Base-by-base conservation (phyloP, 1,140 invertebrate genomes). In the Atta colombica region DNA sequence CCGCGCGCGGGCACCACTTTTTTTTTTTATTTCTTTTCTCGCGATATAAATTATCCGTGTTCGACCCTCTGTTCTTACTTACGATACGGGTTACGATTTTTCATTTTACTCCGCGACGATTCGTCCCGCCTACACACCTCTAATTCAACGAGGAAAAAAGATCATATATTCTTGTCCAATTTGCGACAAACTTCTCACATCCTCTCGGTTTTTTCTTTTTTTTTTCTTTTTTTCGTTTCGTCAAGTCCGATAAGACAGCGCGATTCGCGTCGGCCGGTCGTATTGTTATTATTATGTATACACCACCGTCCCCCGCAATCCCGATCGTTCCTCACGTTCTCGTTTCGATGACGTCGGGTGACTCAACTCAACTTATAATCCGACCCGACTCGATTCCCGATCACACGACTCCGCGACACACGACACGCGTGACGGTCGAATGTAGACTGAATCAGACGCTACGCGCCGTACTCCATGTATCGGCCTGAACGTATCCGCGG, bases 341-440 rank as follows among this genome's bases (percentile, higher is more conserved):
- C 39, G 51, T 53, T 60, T 39, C 85, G 61, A 53, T 71, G 63
- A 31, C 75, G 21, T 69, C 21, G 66, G 45, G 12, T 75, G 63
- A 69, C 45, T 45, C 60, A 35, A 61, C 63, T 86, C 53, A 49
- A 35, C 63, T 89, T 77, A 71, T 1, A 65, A 28, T 66, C 18
- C 77, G 61, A 61, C 39, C 31, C 55, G 74, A 53, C 63, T 86
- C 53, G 55, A 31, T 49, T 88, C 87, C 35, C 35, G 84, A 77
- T 39, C 74, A 77, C 80, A n/a, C 78, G 58, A 81, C 25, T 77
- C 66, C 91, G 71, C 91, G 89, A 89, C 89, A 71, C 92, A 71
- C 92, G 89, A 90, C 91, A 91, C 89, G 90, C 87, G 88, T 90
- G 92, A 81, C 90, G 90, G 88, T 93, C 91, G 88, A 91, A 92